phyloP scores from a whole-genome alignment of 2,888 invertebrate species.

The Orgyia antiqua region DNA sequence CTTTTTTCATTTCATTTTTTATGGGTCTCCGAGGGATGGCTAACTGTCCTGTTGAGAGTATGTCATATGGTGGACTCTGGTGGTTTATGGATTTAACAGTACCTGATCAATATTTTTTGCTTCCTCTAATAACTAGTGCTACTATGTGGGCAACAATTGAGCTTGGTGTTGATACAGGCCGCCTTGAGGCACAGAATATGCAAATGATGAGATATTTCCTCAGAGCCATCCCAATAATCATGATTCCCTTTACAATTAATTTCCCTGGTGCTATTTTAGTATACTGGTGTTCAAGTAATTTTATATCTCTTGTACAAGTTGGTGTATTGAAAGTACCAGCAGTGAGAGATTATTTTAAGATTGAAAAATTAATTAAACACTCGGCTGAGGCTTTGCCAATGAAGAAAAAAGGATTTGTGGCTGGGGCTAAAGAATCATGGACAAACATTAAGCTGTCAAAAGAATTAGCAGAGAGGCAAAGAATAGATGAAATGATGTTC shows the following conservation, averaged over 20 bases:
- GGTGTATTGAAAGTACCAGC: constrained; percentile 85
- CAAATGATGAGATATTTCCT: constrained; percentile 86
- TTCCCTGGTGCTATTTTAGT: constrained; percentile 93
- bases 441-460: constrained; percentile 87
- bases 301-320: constrained; percentile 90
- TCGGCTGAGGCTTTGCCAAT: constrained; percentile 77
- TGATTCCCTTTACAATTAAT: constrained; percentile 91
- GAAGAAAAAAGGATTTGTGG: constrained; percentile 87
- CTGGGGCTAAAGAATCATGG: constrained; percentile 89
- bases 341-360: constrained; percentile 86
- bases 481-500: constrained; percentile 88
- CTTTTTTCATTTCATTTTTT: constrained; percentile 95
- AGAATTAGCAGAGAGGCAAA: constrained; percentile 86
- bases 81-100: constrained; percentile 97
- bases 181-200: constrained; percentile 82
- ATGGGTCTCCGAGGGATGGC: constrained; percentile 93
- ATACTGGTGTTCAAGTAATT: constrained; percentile 94
- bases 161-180: constrained; percentile 86
- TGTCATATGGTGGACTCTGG: constrained; percentile 90
- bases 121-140: constrained; percentile 90
- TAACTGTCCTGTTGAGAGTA: constrained; percentile 92
- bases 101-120: constrained; percentile 91
- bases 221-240: constrained; percentile 85
- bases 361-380: constrained; percentile 80
- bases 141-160: constrained; percentile 91